Evolutionary conservation across 2,888 invertebrate species (phyloP), one percentile per base, ranked within the genome.

Genomic region (Folsomia manolachei): DNA sequence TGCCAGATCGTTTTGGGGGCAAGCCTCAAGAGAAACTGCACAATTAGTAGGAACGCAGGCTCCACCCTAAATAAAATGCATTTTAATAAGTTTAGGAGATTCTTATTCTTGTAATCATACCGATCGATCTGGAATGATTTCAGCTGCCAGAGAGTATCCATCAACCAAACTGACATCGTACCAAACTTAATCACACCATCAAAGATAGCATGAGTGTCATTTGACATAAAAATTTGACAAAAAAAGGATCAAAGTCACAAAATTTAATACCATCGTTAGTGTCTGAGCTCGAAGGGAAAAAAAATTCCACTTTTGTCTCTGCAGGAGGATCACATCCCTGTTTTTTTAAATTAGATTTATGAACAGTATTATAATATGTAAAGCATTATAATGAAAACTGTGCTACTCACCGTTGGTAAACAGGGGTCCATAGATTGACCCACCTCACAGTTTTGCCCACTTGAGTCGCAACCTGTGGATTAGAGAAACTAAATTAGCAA

Each of bases 111-210:
- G 7, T 18, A 64, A 4, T 64, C 52, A 11, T 66, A 51, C 51
- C 1, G 4, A 26, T 26, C 26, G 1, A 51, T 68, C 70, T 11
- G 76, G 76, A 25, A 74, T 60, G 25, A 76, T 76, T 69, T 70
- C 71, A 60, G 82, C 81, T 70, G 82, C 79, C 4, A 84, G 74
- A 78, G 86, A 86, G 82, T 84, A 86, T 9, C 86, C 87, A 81
- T 87, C 86, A 18, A 86, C 86, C 27, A 86, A 79, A 21, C 85
- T 85, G 71, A 87, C 82, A 77, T 86, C 86, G 80, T 87, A 87
- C 81, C 82, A 86, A 81, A 86, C n/a, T n/a, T n/a, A n/a, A n/a
- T n/a, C n/a, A n/a, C n/a, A n/a, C n/a, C n/a, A n/a, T n/a, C n/a
- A n/a, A n/a, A n/a, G n/a, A n/a, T n/a, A n/a, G n/a, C n/a, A n/a